Conservation (phyloP, 2,797 vertebrate species). For the Lacerta bilineata region DNA sequence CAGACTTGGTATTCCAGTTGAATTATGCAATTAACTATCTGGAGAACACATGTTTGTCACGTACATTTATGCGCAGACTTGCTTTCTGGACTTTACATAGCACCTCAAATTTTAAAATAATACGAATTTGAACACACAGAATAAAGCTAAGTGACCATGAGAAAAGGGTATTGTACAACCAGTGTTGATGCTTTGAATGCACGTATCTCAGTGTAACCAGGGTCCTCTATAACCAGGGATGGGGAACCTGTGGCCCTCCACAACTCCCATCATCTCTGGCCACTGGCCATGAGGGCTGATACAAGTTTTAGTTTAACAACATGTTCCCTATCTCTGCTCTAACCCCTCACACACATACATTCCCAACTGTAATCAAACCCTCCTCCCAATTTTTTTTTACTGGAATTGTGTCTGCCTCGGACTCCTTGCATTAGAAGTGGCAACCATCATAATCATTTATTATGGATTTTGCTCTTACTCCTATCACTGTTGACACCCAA, state of each 20-base stretch:
- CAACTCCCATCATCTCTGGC: no score
- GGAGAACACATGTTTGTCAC: constrained; percentile 13
- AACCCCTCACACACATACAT: not conserved
- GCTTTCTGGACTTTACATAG: constrained; percentile 44
- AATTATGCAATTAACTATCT: constrained; percentile 29
- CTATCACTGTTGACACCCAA: not conserved
- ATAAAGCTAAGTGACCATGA: not conserved
- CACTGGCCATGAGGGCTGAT: no score
- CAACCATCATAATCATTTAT: not conserved
- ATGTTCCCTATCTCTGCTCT: no score
- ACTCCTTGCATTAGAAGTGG: not conserved
- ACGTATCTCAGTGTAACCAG: not conserved
- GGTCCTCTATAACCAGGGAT: no score
- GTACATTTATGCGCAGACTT: constrained; percentile 8
- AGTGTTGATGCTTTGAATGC: not conserved
- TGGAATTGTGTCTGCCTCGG: not conserved
- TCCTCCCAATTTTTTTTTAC: not conserved
- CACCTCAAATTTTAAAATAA: constrained; percentile 63
- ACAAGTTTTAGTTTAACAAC: no score
- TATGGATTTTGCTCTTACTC: not conserved
- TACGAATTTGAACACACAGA: constrained; percentile 27
- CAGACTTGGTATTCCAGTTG: not conserved
- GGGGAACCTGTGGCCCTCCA: not conserved
- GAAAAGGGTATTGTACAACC: no score
- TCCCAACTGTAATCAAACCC: not conserved